These are phyloP conservation scores for Chiridota heheva DNA, from an alignment of 35 echinoderm and acorn worm species.

Conservation along the genomic window DNA sequence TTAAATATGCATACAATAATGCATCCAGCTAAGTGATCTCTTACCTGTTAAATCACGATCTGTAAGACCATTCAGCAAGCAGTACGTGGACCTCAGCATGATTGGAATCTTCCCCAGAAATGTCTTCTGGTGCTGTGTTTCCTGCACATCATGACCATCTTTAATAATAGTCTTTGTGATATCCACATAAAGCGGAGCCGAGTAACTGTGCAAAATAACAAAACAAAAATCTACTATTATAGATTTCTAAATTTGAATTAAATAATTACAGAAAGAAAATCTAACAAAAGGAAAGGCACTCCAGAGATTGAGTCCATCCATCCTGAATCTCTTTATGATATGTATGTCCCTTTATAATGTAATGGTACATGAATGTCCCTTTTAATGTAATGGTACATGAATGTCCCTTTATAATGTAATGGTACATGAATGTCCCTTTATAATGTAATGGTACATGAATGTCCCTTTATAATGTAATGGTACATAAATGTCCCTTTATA, in stretches of 20 bases:
- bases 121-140: slow-evolving; percentile 97
- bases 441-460: too few relatives aligned
- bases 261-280: neutral
- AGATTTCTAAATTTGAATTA: neutral
- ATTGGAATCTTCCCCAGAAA: slow-evolving; percentile 98
- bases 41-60: slow-evolving; percentile 99
- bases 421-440: too few relatives aligned
- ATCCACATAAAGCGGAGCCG: slow-evolving; percentile 95
- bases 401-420: too few relatives aligned
- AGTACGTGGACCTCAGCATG: slow-evolving; percentile 99
- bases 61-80: slow-evolving; percentile 89
- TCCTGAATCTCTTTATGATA: too few relatives aligned
- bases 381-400: too few relatives aligned
- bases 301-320: neutral
- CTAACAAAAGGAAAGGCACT: neutral
- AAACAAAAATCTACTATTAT: neutral
- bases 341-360: too few relatives aligned
- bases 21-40: neutral
- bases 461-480: too few relatives aligned
- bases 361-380: too few relatives aligned
- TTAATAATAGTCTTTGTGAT: slow-evolving; percentile 94
- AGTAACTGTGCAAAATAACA: slow-evolving; percentile 70
- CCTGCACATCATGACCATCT: slow-evolving; percentile 81
- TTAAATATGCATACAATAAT: too few relatives aligned
- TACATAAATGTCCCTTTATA: too few relatives aligned